phyloP scores from a whole-genome alignment of 2,797 vertebrate species.

The Pseudomugil tenellus region DNA sequence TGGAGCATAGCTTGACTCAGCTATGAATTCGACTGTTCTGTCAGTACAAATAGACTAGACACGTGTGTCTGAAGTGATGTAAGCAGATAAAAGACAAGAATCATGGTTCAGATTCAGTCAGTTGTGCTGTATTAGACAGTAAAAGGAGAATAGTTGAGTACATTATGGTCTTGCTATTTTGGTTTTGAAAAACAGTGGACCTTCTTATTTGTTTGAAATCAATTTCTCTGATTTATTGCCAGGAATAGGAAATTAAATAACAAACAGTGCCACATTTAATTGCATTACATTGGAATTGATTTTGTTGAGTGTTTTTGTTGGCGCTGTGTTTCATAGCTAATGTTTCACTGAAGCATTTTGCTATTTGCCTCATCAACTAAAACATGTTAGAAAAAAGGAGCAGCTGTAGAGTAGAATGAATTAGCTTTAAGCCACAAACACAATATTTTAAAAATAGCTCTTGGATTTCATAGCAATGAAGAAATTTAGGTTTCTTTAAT shows the following conservation, averaged over 20 bases:
- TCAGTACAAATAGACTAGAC: background rate
- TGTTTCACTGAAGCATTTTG: background rate
- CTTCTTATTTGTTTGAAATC: slow-evolving; percentile 2
- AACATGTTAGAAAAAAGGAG: slow-evolving; percentile 1
- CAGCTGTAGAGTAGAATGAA: background rate
- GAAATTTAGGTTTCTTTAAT: background rate
- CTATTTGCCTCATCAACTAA: background rate
- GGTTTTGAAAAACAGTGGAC: background rate
- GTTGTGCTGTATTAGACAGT: slow-evolving; percentile 5
- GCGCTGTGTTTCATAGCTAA: background rate
- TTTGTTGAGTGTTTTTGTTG: slow-evolving; percentile 10
- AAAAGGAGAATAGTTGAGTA: background rate
- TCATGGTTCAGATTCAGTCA: background rate
- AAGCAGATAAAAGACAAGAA: background rate
- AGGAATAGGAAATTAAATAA: background rate
- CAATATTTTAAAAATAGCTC: background rate
- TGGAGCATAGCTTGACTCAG: too few relatives aligned
- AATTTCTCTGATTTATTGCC: background rate
- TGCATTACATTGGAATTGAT: slow-evolving; percentile 1
- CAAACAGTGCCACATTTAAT: background rate
- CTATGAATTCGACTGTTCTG: too few relatives aligned
- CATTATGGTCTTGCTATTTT: background rate
- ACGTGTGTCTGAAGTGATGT: background rate
- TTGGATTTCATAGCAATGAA: background rate
- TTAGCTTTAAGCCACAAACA: background rate